phyloP scores from a whole-genome alignment of 2,888 invertebrate species.

The Dynastes maya region DNA sequence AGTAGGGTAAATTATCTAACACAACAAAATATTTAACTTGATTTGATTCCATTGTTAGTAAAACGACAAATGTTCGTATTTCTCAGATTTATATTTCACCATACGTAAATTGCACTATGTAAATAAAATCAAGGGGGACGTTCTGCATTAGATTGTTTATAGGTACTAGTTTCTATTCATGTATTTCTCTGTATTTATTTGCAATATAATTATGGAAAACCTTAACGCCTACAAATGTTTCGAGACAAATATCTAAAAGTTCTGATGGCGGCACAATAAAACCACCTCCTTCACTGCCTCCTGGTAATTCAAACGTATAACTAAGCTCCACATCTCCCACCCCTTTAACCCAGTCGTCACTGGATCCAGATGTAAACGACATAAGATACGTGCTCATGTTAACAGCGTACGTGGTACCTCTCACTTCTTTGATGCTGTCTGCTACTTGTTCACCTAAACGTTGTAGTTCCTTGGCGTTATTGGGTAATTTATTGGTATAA shows the following conservation, averaged over 20 bases:
- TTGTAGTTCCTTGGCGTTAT: slow-evolving; percentile 71
- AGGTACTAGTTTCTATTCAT: no score
- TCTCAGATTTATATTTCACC: no score
- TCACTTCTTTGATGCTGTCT: slow-evolving; percentile 67
- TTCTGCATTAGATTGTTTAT: no score
- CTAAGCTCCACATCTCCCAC: slow-evolving; percentile 72
- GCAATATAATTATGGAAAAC: slow-evolving; percentile 69
- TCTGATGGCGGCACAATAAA: slow-evolving; percentile 74
- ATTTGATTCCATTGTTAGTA: no score
- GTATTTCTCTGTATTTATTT: background rate
- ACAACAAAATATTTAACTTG: no score
- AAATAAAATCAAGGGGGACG: no score
- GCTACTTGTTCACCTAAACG: slow-evolving; percentile 69
- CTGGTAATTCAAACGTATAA: no score
- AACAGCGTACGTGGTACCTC: slow-evolving; percentile 69
- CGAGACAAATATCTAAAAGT: slow-evolving; percentile 74
- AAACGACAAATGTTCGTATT: no score
- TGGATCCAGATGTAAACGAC: slow-evolving; percentile 76
- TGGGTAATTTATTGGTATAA: slow-evolving; percentile 71
- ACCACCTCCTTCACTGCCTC: slow-evolving; percentile 73
- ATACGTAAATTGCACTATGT: no score
- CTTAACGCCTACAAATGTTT: slow-evolving; percentile 76
- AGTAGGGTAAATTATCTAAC: no score
- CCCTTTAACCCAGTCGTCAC: slow-evolving; percentile 78
- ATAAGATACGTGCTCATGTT: slow-evolving; percentile 70